phyloP scores from a whole-genome alignment of 2,113 vertebrate species.

The human (Homo sapiens) region DNA sequence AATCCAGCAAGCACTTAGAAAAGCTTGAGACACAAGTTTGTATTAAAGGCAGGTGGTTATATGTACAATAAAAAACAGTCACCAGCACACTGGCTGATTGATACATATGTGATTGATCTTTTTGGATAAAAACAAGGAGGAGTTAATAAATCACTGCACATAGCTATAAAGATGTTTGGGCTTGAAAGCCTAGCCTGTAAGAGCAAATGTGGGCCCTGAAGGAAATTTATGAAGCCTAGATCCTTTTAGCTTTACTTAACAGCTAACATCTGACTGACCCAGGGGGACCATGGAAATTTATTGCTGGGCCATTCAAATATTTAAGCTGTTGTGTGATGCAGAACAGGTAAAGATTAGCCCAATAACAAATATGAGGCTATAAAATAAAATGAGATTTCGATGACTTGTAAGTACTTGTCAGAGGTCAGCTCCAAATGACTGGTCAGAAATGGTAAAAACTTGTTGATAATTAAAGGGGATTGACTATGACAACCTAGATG shows the following conservation, averaged over 20 bases:
- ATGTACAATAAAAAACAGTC: conserved; percentile 82
- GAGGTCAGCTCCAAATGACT: conserved; percentile 70
- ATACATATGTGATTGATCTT: conserved; percentile 81
- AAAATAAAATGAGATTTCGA: conserved; percentile 76
- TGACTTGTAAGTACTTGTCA: conserved; percentile 71
- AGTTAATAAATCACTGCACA: conserved; percentile 83
- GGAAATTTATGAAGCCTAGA: conserved; percentile 82
- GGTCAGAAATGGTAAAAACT: conserved; percentile 45
- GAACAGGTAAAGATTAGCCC: conserved; percentile 77
- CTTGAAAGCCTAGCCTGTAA: conserved; percentile 80
- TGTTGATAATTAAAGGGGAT: conserved; percentile 51
- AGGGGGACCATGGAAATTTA: conserved; percentile 75
- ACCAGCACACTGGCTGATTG: conserved; percentile 76
- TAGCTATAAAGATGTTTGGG: conserved; percentile 82
- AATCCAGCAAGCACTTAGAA: conserved; percentile 84
- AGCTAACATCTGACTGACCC: conserved; percentile 83
- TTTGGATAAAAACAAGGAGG: conserved; percentile 76
- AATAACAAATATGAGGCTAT: conserved; percentile 75
- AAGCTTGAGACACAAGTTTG: conserved; percentile 82
- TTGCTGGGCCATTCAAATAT: conserved; percentile 74
- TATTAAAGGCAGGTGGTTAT: conserved; percentile 84
- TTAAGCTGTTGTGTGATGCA: conserved; percentile 77
- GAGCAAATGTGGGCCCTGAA: conserved; percentile 80
- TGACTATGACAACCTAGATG: conserved; percentile 26
- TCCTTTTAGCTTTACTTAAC: conserved; percentile 86